Conservation (phyloP, 2,888 invertebrate genomes). For the Stratiomys singularior region DNA sequence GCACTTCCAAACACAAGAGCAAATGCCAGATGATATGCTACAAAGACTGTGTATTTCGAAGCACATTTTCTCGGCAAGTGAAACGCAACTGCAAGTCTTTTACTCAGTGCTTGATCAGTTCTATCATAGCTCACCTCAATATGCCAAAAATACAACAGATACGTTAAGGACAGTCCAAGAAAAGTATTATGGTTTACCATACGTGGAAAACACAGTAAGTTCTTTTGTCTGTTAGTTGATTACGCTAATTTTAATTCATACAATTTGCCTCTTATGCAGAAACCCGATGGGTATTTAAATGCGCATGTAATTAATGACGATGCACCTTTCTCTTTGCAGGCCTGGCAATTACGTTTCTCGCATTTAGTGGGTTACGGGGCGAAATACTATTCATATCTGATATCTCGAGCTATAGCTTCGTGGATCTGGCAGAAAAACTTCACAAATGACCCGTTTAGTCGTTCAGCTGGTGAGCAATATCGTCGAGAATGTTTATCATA, state of each 20-base stretch:
- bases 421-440: slow-evolving; percentile 93
- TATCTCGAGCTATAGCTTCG: slow-evolving; percentile 92
- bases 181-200: slow-evolving; percentile 86
- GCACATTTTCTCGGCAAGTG: slow-evolving; percentile 87
- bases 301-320: no score
- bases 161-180: slow-evolving; percentile 80
- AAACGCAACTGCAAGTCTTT: slow-evolving; percentile 88
- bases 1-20: slow-evolving; percentile 89
- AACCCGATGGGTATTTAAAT: background rate
- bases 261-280: background rate
- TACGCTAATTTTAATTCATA: no score
- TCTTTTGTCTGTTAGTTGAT: no score
- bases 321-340: slow-evolving; percentile 66
- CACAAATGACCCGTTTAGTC: slow-evolving; percentile 78
- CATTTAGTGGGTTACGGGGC: slow-evolving; percentile 98
- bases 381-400: slow-evolving; percentile 97
- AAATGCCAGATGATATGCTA: slow-evolving; percentile 82
- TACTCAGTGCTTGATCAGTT: slow-evolving; percentile 92
- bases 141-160: slow-evolving; percentile 68
- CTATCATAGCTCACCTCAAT: slow-evolving; percentile 73
- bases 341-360: slow-evolving; percentile 96
- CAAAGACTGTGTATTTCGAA: slow-evolving; percentile 85
- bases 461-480: slow-evolving; percentile 82
- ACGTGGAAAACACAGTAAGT: slow-evolving; percentile 84
- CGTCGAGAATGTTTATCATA: slow-evolving; percentile 81